Conservation (phyloP, 2,113 vertebrate genomes). For the Dicrurus megarhynchus region DNA sequence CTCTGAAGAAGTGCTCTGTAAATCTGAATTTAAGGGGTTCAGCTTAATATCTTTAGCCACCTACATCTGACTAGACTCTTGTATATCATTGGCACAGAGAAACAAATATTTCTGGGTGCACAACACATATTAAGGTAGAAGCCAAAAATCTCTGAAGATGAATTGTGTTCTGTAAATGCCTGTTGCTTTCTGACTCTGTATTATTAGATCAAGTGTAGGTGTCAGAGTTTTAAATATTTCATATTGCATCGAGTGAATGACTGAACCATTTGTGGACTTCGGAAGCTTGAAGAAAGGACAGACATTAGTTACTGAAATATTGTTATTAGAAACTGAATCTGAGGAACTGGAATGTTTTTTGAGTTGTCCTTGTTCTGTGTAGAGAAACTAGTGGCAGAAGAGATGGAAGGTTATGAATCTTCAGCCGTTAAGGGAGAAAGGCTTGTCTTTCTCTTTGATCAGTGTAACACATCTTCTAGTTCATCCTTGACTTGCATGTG, state of each 20-base stretch:
- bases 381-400: neutral
- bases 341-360: neutral
- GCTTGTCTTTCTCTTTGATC: neutral
- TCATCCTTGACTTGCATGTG: neutral
- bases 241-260: neutral
- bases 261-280: neutral
- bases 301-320: neutral
- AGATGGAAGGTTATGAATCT: neutral
- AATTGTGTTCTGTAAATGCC: neutral
- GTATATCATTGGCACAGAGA: accelerated
- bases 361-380: neutral
- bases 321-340: neutral
- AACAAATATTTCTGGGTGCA: neutral
- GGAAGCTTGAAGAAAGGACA: neutral
- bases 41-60: neutral
- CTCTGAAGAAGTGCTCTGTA: neutral
- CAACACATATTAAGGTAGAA: neutral
- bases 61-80: neutral
- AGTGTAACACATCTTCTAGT: neutral
- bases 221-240: neutral
- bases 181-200: neutral
- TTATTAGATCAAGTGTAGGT: neutral
- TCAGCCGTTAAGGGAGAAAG: neutral
- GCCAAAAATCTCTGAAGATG: neutral
- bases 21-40: neutral